Conservation (phyloP, 2,113 vertebrate genomes). For the Orthonyx spaldingii region DNA sequence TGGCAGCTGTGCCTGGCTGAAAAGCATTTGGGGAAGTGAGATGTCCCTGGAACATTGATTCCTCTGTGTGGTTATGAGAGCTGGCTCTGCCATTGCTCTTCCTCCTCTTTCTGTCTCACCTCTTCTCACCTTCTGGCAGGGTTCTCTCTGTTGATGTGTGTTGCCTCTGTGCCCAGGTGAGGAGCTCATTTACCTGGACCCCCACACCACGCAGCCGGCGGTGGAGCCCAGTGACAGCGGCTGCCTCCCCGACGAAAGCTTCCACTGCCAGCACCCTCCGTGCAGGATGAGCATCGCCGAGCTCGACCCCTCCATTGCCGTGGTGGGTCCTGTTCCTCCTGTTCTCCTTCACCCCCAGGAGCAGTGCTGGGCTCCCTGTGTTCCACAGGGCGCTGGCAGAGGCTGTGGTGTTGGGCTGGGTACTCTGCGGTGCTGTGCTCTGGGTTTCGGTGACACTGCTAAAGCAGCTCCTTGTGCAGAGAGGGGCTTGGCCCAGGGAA, state of each 20-base stretch:
- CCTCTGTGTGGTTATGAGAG: background rate
- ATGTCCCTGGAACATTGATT: background rate
- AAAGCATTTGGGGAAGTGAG: background rate
- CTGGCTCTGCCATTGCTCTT: background rate
- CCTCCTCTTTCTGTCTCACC: background rate
- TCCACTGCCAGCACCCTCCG: conserved; percentile 95
- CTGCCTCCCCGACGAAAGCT: conserved; percentile 84
- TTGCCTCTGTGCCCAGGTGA: conserved; percentile 73
- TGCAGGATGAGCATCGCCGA: conserved; percentile 95
- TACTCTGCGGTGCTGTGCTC: background rate
- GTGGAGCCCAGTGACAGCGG: conserved; percentile 79
- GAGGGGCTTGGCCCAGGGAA: background rate
- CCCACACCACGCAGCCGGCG: conserved; percentile 91
- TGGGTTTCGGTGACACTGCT: accelerated
- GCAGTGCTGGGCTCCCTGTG: background rate
- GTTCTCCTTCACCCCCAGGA: accelerated
- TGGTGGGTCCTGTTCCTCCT: conserved; percentile 71
- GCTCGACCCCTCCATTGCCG: conserved; percentile 95
- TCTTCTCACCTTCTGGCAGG: background rate
- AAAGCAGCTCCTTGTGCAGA: background rate
- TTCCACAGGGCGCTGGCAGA: background rate
- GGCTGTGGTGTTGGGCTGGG: background rate
- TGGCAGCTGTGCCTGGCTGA: background rate
- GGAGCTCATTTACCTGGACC: conserved; percentile 95
- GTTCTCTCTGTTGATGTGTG: background rate